phyloP scores from a whole-genome alignment of 2,797 vertebrate species.

The Pampus argenteus region DNA sequence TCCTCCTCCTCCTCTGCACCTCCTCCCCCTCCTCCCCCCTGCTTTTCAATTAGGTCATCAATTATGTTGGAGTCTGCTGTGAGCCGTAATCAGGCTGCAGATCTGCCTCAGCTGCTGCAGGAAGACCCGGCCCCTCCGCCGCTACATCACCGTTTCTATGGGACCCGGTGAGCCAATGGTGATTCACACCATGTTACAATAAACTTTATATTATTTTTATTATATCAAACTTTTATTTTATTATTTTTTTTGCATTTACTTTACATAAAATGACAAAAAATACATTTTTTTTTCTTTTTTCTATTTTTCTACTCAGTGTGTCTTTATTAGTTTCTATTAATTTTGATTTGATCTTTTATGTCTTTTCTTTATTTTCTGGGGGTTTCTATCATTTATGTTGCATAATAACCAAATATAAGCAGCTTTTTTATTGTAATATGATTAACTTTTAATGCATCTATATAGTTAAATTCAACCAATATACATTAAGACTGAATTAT shows the following conservation, averaged over 20 bases:
- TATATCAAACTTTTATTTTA: not conserved
- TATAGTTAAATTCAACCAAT: not conserved
- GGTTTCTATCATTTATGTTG: not conserved
- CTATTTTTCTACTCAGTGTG: not conserved
- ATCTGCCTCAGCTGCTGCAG: conserved; percentile 86
- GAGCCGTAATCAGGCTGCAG: conserved; percentile 77
- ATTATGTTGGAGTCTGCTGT: conserved; percentile 79
- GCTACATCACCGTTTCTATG: conserved; percentile 67
- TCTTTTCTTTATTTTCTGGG: not conserved
- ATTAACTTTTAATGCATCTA: not conserved
- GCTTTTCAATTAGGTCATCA: conserved; percentile 87
- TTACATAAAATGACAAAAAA: no score
- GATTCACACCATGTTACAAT: not conserved
- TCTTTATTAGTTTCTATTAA: not conserved
- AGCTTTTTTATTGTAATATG: not conserved
- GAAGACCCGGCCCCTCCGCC: conserved; percentile 65
- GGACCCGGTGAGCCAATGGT: conserved; percentile 64
- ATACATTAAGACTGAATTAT: not conserved
- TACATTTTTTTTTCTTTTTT: not conserved
- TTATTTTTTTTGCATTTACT: not conserved
- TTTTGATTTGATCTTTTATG: not conserved
- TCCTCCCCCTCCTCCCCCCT: conserved; percentile 50
- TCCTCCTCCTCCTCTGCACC: not conserved
- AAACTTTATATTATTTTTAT: not conserved
- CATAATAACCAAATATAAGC: not conserved